Evolutionary conservation across 2,888 invertebrate species (phyloP).

Genomic region (Aproaerema taeniolella): DNA sequence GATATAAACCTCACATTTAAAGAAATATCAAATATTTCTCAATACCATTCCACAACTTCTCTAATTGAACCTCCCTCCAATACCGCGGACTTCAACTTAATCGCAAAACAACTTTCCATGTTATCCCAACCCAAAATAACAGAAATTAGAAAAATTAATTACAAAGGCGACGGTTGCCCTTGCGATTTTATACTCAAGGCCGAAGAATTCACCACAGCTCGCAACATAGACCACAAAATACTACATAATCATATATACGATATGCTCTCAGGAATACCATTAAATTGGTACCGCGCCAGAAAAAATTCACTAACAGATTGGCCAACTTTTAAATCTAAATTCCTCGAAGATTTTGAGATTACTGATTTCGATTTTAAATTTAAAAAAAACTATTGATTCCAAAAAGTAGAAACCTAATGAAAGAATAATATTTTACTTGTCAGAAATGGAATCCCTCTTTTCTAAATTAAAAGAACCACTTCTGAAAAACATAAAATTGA

Average conservation of each 20-base stretch:
- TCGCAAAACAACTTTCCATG: too few relatives aligned
- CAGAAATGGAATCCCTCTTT: not conserved
- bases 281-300: not conserved
- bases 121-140: too few relatives aligned
- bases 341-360: not conserved
- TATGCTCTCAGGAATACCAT: not conserved
- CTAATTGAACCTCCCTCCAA: too few relatives aligned
- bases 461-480: not conserved
- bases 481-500: conserved; percentile 4
- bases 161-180: not conserved
- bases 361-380: not conserved
- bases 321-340: not conserved
- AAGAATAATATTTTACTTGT: not conserved
- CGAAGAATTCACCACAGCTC: not conserved
- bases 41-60: too few relatives aligned
- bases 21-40: too few relatives aligned
- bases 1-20: too few relatives aligned
- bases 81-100: too few relatives aligned
- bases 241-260: not conserved
- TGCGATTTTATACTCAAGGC: not conserved
- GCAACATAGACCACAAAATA: not conserved
- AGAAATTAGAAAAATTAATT: not conserved
- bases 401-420: not conserved
- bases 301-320: not conserved
- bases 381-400: not conserved